Base-by-base conservation (phyloP, 2,888 invertebrate genomes). In the Melangyna quadrimaculata region DNA sequence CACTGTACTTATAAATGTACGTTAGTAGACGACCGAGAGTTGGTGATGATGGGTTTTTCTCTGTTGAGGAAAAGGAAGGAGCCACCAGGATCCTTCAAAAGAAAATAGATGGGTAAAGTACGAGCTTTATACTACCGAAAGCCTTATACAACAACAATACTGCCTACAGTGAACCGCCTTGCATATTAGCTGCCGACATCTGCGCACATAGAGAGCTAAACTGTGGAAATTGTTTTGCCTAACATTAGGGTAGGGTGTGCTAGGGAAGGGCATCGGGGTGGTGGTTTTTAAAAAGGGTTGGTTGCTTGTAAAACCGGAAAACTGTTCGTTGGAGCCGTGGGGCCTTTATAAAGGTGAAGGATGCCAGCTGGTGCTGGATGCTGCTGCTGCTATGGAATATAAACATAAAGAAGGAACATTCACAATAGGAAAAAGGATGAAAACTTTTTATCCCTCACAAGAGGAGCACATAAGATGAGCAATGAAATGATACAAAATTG, bases 181-280 rank as follows among this genome's bases (percentile, higher is more conserved):
- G 17, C 57, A 70, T 70, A 79, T 79, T 83, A 83, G 83, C 83
- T 79, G 43, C 27, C 70, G 74, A 74, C 82, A 82, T 82, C 78
- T 82, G 82, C 72, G 69, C 72, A 63, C 22, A 73, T 22, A 3
- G 10, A 37, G 57, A 45, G 57, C 61, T 65, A 75, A 74, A 61
- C 75, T 75, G 35, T 57, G 65, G 57, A 79, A 71, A 75, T 59
- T 75, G 70, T 75, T 84, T 63, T 67, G 57, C 65, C 40, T 73
- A 43, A 4, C 6, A 24, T 14, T 5, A 19, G 10, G n/a, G 43
- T 17, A n/a, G n/a, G 43, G 14, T 35, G 12, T 35, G 17, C 4
- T 1, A 12, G 8, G 3, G 45, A n/a, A 40, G 4, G 17, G 17
- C 17, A 17, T 40, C 10, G 12, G 10, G 19, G 1, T 22, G 51